Conservation (phyloP, 2,888 invertebrate species). For the Drosophila prolongata region DNA sequence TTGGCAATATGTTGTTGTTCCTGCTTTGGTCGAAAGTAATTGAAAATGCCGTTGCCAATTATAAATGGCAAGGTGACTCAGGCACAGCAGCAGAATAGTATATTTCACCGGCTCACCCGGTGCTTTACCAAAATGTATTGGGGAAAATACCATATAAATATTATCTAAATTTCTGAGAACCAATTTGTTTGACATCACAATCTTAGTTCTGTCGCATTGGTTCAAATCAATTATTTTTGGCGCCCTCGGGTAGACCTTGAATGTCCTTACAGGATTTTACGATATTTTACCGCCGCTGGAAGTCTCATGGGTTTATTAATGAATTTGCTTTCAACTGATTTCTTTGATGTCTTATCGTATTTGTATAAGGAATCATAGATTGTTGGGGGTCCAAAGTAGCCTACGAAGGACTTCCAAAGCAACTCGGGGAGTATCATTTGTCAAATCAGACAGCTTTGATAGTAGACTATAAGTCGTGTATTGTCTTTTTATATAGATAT, state of each 20-base stretch:
- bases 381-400: not conserved
- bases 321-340: too few species aligned
- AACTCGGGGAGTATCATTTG: too few species aligned
- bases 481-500: not conserved
- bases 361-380: too few species aligned
- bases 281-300: too few species aligned
- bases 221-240: not conserved
- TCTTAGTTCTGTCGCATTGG: not conserved
- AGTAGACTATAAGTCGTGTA: not conserved
- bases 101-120: not conserved
- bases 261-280: not conserved
- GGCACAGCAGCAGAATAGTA: not conserved
- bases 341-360: too few species aligned
- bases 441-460: too few species aligned
- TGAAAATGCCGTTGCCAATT: constrained; percentile 58
- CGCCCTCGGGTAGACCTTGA: not conserved
- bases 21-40: constrained; percentile 23
- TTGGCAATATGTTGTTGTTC: constrained; percentile 33
- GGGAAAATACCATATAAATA: not conserved
- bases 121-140: not conserved
- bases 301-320: too few species aligned
- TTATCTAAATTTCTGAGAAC: too few species aligned
- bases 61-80: constrained; percentile 41
- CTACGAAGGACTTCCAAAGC: not conserved
- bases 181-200: not conserved